Conservation (phyloP, 2,888 invertebrate genomes). For the Tricholauxania praeusta region DNA sequence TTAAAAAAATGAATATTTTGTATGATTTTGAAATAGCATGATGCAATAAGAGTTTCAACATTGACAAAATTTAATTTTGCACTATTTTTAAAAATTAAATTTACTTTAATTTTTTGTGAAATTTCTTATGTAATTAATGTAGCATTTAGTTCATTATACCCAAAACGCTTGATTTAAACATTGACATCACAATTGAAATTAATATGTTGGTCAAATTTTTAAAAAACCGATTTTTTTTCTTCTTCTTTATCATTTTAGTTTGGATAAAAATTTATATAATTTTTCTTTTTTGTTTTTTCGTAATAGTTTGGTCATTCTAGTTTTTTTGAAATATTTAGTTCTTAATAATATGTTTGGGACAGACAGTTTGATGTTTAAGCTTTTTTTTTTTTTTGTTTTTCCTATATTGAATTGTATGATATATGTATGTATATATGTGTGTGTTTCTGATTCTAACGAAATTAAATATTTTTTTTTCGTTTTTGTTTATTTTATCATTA, state of each 20-base stretch:
- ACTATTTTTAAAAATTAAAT: too few relatives aligned
- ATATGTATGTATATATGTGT: background rate
- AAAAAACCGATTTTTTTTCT: conserved; percentile 37
- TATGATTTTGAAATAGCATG: too few relatives aligned
- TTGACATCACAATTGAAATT: conserved; percentile 31
- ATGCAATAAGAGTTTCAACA: too few relatives aligned
- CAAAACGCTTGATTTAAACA: too few relatives aligned
- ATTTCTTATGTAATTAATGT: too few relatives aligned
- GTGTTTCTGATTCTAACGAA: background rate
- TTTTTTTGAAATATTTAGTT: background rate
- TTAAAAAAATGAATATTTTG: too few relatives aligned
- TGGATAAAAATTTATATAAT: background rate
- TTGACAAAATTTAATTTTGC: too few relatives aligned
- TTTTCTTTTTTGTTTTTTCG: background rate
- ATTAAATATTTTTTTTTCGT: conserved; percentile 1
- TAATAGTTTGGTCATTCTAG: conserved; percentile 10
- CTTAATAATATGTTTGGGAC: too few relatives aligned
- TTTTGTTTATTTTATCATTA: background rate
- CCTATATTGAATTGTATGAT: background rate
- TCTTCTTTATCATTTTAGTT: conserved; percentile 14
- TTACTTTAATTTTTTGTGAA: too few relatives aligned
- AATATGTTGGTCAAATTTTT: conserved; percentile 38
- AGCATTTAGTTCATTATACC: too few relatives aligned
- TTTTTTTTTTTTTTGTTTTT: background rate
- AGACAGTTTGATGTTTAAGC: too few relatives aligned